These are phyloP conservation scores for Gracilinanus agilis DNA, from an alignment of 2,113 vertebrate genomes.

Conservation along the genomic window DNA sequence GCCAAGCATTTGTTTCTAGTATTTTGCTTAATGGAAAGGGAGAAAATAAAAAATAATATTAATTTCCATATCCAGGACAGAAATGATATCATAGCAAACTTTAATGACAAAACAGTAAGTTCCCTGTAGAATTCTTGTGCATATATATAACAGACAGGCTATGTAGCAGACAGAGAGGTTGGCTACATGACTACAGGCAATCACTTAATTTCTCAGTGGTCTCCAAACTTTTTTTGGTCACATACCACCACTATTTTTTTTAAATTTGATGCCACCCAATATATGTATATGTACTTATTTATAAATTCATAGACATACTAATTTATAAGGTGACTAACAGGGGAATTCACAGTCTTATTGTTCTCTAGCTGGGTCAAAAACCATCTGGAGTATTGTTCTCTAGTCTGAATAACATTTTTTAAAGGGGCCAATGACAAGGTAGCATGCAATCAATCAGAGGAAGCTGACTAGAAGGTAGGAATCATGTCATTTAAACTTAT, in stretches of 20 bases:
- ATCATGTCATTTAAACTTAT: neutral
- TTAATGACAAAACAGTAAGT: neutral
- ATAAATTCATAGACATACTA: neutral
- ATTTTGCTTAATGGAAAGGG: neutral
- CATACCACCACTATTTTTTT: too few species aligned
- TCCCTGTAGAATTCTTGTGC: neutral
- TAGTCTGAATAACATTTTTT: neutral
- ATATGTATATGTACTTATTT: neutral
- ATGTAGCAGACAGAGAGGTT: too few species aligned
- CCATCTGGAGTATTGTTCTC: neutral
- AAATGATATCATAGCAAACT: neutral
- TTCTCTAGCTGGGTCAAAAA: neutral
- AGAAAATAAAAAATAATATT: neutral
- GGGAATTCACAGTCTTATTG: neutral
- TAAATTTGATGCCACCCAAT: too few species aligned
- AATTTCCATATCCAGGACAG: neutral
- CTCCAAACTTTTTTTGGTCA: too few species aligned
- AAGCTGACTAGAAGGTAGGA: neutral
- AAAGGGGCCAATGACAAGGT: neutral
- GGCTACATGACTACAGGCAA: neutral
- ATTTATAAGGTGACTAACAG: neutral
- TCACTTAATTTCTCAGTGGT: neutral
- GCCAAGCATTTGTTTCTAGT: neutral
- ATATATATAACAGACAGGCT: too few species aligned
- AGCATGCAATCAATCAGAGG: neutral